A percentile compares a stretch with the other conserved stretches of the same genome.
phyloP scores from a whole-genome alignment of 1,140 invertebrate species.

The Euura lappo region DNA sequence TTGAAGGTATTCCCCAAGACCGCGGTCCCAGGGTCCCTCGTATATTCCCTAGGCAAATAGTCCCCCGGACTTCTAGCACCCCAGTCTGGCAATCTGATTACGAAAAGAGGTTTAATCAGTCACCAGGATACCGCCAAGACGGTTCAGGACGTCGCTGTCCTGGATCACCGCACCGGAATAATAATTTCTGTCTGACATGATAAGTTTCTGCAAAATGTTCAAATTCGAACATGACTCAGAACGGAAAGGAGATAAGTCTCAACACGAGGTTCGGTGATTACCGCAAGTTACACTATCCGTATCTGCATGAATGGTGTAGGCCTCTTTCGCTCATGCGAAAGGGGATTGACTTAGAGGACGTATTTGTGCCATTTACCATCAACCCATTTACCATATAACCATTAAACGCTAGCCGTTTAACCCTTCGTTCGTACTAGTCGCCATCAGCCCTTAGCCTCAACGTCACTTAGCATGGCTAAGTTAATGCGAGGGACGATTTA shows the following conservation, averaged over 20 bases:
- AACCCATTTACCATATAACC: background rate
- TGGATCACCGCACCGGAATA: too few relatives aligned
- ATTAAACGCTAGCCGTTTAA: background rate
- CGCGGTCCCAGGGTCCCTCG: background rate
- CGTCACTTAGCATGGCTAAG: constrained; percentile 6
- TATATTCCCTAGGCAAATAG: too few relatives aligned
- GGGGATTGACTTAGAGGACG: too few relatives aligned
- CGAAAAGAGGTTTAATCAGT: background rate
- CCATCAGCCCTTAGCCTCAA: background rate
- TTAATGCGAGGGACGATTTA: background rate
- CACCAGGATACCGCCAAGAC: background rate
- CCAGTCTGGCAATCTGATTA: background rate
- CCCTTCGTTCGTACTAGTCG: background rate
- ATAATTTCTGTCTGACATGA: too few relatives aligned
- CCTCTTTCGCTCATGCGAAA: too few relatives aligned
- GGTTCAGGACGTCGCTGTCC: background rate
- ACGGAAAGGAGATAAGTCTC: too few relatives aligned
- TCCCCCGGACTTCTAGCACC: background rate
- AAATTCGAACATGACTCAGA: too few relatives aligned
- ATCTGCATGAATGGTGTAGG: too few relatives aligned
- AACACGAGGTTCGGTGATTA: too few relatives aligned
- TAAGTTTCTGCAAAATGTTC: too few relatives aligned
- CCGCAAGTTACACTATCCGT: too few relatives aligned
- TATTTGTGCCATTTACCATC: too few relatives aligned
- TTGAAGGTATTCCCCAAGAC: background rate